Percentiles rank a stretch among this genome's conserved stretches.
Conservation (phyloP, 2,113 vertebrate species). For the Mandrillus leucophaeus region DNA sequence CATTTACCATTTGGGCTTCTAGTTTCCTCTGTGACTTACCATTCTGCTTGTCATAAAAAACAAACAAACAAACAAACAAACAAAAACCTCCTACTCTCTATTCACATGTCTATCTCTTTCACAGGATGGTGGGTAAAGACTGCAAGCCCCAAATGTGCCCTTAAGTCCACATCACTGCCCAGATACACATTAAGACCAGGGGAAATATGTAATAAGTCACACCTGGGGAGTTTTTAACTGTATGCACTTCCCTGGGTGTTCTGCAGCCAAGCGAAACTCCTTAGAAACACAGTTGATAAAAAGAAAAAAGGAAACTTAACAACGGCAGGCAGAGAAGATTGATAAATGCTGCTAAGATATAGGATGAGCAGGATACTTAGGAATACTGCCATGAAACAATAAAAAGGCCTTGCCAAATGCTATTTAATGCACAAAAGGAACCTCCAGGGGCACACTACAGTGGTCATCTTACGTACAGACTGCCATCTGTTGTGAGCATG, state of each 20-base stretch:
- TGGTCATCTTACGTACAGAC: not conserved
- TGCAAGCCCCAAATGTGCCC: not conserved
- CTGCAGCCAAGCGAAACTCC: not conserved
- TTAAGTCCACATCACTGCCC: not conserved
- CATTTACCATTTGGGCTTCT: accelerated
- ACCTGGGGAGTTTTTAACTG: not conserved
- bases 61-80: too few species aligned
- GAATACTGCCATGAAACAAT: not conserved
- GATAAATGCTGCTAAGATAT: not conserved
- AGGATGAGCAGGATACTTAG: not conserved
- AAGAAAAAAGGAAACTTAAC: not conserved
- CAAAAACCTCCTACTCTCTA: not conserved
- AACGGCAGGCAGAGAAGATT: not conserved
- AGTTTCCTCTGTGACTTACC: not conserved
- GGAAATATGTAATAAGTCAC: not conserved
- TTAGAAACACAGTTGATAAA: not conserved
- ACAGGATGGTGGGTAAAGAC: not conserved
- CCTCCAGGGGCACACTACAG: not conserved
- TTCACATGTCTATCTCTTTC: not conserved
- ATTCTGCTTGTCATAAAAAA: not conserved
- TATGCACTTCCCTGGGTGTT: not conserved
- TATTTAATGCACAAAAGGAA: not conserved
- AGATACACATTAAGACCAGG: not conserved
- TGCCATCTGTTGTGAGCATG: not conserved
- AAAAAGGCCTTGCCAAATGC: not conserved